Percentiles rank a stretch among this genome's conserved stretches.
Evolutionary conservation across 2,113 vertebrate genomes (phyloP).

Genomic region (Sceloporus undulatus): DNA sequence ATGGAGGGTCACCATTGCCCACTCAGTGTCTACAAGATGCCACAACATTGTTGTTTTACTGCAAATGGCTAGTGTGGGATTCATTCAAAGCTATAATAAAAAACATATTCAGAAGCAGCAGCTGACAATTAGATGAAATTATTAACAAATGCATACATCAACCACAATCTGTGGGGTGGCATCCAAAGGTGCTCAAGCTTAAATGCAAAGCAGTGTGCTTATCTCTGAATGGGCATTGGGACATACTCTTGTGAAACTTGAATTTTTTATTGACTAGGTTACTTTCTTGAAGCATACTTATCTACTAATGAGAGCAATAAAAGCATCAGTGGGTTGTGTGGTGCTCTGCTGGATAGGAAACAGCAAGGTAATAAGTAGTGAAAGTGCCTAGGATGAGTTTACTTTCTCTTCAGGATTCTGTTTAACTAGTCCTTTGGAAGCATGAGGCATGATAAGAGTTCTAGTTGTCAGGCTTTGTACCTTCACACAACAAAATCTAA

Average conservation of each 20-base stretch:
- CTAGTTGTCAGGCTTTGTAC: background rate
- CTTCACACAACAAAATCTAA: background rate
- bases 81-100: background rate
- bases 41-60: too few relatives aligned
- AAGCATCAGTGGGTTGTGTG: background rate
- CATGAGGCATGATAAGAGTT: background rate
- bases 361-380: background rate
- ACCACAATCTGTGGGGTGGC: background rate
- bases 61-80: too few relatives aligned
- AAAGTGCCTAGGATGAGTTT: background rate
- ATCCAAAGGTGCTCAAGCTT: background rate
- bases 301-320: background rate
- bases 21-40: too few relatives aligned
- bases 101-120: constrained; percentile 14
- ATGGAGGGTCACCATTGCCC: background rate
- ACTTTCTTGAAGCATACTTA: background rate
- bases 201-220: background rate
- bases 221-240: background rate
- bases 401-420: background rate
- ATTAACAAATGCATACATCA: background rate
- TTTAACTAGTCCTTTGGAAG: background rate
- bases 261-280: background rate
- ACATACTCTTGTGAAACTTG: background rate
- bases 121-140: constrained; percentile 35
- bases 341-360: background rate